Base-by-base conservation (phyloP, 2,888 invertebrate species). In the Cephus spinipes region DNA sequence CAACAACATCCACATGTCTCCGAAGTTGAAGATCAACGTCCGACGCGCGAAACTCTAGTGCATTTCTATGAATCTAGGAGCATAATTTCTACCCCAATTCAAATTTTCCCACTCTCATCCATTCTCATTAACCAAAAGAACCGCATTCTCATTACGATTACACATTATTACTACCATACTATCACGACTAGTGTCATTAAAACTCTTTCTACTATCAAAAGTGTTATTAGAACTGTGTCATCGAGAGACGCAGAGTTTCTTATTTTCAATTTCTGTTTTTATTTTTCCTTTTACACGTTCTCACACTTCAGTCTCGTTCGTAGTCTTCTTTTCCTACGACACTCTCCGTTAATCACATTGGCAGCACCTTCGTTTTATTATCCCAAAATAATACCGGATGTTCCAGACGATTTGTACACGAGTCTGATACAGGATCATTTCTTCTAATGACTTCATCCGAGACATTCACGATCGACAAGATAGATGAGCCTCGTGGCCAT, bases 61-160 rank as follows among this genome's bases (percentile, higher is more conserved):
- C 69, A 77, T 77, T 77, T 77, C 77, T 77, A 74, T 77, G 74
- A 74, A 74, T 74, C 69, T 55, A 23, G 40, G 9, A 9, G 23
- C 23, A 55, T 55, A 55, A 55, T 23, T 55, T 55, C 40, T 6
- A 23, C 40, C 40, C 40, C 23, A 15, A 23, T 55, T 6, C 40
- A 55, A 55, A 55, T 23, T 55, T 55, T 55, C 9, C 40, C 6
- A 55, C 23, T 55, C 23, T 55, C 40, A 40, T 40, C 40, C 12
- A 40, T 40, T 40, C 40, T 15, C 40, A 55, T 55, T 23, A 2
- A 55, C 40, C 40, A 55, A 55, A 9, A 35, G 11, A 55, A 9
- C 40, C 23, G 9, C 40, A 55, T 55, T 55, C 40, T 55, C 40
- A 9, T 55, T 55, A 23, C 40, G 1, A 55, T 55, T 23, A 23